Base-by-base conservation (phyloP, 2,113 vertebrate species). In the Indicator maculatus region DNA sequence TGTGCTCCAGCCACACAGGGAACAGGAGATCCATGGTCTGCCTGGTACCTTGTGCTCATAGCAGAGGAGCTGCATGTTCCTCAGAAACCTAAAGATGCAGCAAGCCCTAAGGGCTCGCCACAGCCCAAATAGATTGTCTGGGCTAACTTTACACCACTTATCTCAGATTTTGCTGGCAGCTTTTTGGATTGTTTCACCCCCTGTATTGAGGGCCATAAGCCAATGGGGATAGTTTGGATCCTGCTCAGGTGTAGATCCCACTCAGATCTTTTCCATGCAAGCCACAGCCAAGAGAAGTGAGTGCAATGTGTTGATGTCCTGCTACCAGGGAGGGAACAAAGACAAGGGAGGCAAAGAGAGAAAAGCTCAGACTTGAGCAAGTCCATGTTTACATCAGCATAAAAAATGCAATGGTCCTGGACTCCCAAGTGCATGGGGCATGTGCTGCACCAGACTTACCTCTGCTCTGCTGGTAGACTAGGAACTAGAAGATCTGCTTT, bases 371-470 rank as follows among this genome's bases (percentile, higher is more conserved):
- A 55, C 45, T 26, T 52, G 23, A 65, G 24, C 16, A 56, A 86
- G 11, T n/a, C 89, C 63, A n/a, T 15, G 16, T 77, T 86, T 30
- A 72, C 71, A 58, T 65, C 27, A 6, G 20, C 36, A 17, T 23
- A 6, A 84, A 83, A 69, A 36, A 4, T 8, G 3, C 3, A 11
- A n/a, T n/a, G n/a, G 31, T 44, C 26, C 61, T 39, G 58, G 59
- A 76, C 38, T 33, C 26, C 4, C 1, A 0, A n/a, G 36, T n/a
- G 23, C 69, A 45, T 3, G 38, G 72, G 71, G 15, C 36, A 14
- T 11, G 8, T 39, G 11, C 66, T 77, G 67, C 33, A 44, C 69
- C 0, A 0, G 26, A 2, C 4, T 81, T 50, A n/a, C 0, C 44
- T 41, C 63, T 61, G 7, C 58, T 81, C 7, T 27, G 41, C 50